phyloP scores from a whole-genome alignment of 2,113 vertebrate species.

The Nibea albiflora region DNA sequence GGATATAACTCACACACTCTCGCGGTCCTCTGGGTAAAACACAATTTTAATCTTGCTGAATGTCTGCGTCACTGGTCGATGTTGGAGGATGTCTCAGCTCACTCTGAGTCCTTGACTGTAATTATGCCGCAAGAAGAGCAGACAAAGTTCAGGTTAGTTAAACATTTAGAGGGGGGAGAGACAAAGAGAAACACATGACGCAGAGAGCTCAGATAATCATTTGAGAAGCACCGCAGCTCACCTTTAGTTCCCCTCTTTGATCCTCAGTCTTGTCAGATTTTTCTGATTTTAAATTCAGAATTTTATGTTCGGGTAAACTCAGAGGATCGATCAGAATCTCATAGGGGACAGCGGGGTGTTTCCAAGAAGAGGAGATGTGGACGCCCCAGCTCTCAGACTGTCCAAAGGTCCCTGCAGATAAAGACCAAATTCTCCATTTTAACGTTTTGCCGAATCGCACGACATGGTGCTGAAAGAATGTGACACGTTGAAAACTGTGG shows the following conservation, averaged over 20 bases:
- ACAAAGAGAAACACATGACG: not conserved
- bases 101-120: slow-evolving; percentile 59
- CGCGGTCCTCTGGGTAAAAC: slow-evolving; percentile 41
- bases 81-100: slow-evolving; percentile 31
- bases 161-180: slow-evolving; percentile 5
- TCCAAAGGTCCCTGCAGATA: slow-evolving; percentile 82
- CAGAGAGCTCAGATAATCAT: slow-evolving; percentile 22
- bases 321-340: slow-evolving; percentile 80
- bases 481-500: slow-evolving; percentile 27
- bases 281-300: slow-evolving; percentile 41
- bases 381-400: slow-evolving; percentile 81
- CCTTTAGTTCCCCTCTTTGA: slow-evolving; percentile 44
- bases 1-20: slow-evolving; percentile 62
- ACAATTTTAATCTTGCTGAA: slow-evolving; percentile 50
- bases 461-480: slow-evolving; percentile 21
- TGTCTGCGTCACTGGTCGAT: slow-evolving; percentile 61
- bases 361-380: slow-evolving; percentile 83
- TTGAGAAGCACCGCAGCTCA: slow-evolving; percentile 53
- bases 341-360: slow-evolving; percentile 79
- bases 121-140: slow-evolving; percentile 33
- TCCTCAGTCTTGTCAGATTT: slow-evolving; percentile 16
- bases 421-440: slow-evolving; percentile 18
- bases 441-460: slow-evolving; percentile 13
- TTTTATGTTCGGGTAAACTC: slow-evolving; percentile 74
- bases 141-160: slow-evolving; percentile 32